Conservation (phyloP, 2,113 vertebrate species). For the Zosterops pallidus region DNA sequence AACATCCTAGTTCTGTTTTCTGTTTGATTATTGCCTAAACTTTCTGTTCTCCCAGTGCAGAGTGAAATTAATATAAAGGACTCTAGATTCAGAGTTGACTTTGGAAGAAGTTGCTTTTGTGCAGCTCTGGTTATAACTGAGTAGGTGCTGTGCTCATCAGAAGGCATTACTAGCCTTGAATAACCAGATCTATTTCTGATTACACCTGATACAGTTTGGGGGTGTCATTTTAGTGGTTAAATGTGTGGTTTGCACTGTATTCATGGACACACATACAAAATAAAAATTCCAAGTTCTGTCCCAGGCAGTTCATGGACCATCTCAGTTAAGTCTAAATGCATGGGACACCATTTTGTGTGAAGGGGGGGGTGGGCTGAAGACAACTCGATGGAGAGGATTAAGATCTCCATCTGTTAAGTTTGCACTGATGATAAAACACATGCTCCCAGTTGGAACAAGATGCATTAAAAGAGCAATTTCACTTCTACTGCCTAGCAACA, state of each 20-base stretch:
- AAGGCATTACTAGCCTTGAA: not conserved
- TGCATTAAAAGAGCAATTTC: constrained; percentile 74
- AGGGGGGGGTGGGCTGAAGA: not conserved
- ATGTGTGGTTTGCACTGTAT: not conserved
- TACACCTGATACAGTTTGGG: not conserved
- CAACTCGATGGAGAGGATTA: constrained; percentile 36
- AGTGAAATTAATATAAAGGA: not conserved
- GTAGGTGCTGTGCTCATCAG: not conserved
- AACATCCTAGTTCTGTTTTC: not conserved
- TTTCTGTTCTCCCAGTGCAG: not conserved
- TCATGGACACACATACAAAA: not conserved
- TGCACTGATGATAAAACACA: constrained; percentile 63
- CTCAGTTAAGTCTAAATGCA: not conserved
- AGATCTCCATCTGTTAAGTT: constrained; percentile 72
- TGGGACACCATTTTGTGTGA: not conserved
- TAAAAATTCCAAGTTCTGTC: not conserved
- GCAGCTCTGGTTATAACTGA: not conserved
- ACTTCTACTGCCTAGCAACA: constrained; percentile 78
- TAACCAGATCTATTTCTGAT: not conserved
- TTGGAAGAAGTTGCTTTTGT: not conserved
- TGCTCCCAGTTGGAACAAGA: constrained; percentile 71
- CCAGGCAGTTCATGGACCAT: not conserved
- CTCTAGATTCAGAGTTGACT: not conserved
- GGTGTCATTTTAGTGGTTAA: not conserved
- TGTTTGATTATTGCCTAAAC: not conserved